A percentile compares a stretch with the other conserved stretches of the same genome.
phyloP scores from a whole-genome alignment of 2,797 vertebrate species.

The Telmatherina bonti region DNA sequence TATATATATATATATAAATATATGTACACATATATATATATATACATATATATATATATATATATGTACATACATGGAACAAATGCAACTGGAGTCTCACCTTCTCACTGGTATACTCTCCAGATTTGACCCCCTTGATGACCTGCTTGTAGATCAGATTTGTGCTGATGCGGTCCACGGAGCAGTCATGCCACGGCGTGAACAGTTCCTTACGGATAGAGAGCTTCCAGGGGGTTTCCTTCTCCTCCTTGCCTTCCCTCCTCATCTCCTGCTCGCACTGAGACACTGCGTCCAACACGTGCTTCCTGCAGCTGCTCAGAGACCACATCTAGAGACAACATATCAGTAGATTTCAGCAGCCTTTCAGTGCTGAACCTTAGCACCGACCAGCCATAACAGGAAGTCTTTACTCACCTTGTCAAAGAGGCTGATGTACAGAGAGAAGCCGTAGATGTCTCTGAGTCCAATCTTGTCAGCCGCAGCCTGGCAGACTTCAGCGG shows the following conservation, averaged over 20 bases:
- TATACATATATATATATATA: too few relatives aligned
- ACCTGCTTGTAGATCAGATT: slow-evolving; percentile 93
- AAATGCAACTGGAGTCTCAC: slow-evolving; percentile 67
- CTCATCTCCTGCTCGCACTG: slow-evolving; percentile 93
- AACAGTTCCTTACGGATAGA: slow-evolving; percentile 94
- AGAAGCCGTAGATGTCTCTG: slow-evolving; percentile 90
- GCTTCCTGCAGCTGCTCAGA: slow-evolving; percentile 85
- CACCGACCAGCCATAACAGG: background rate
- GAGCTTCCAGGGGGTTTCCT: slow-evolving; percentile 87
- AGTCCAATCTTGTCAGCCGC: slow-evolving; percentile 83
- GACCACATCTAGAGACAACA: slow-evolving; percentile 88
- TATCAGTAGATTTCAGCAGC: background rate
- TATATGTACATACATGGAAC: background rate
- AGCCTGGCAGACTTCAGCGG: slow-evolving; percentile 87
- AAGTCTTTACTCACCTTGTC: slow-evolving; percentile 82
- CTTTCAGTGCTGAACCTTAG: background rate
- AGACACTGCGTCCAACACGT: slow-evolving; percentile 92
- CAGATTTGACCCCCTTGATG: slow-evolving; percentile 86
- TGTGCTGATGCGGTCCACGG: slow-evolving; percentile 86
- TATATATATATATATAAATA: too few relatives aligned
- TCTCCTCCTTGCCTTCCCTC: slow-evolving; percentile 84
- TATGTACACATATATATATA: too few relatives aligned
- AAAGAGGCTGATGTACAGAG: slow-evolving; percentile 89
- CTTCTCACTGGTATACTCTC: slow-evolving; percentile 90
- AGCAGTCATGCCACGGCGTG: slow-evolving; percentile 91